Percentiles rank a stretch among this genome's conserved stretches.
These are phyloP conservation scores for Sebastes alutus DNA, from an alignment of 2,797 vertebrate genomes.

Conservation along the genomic window DNA sequence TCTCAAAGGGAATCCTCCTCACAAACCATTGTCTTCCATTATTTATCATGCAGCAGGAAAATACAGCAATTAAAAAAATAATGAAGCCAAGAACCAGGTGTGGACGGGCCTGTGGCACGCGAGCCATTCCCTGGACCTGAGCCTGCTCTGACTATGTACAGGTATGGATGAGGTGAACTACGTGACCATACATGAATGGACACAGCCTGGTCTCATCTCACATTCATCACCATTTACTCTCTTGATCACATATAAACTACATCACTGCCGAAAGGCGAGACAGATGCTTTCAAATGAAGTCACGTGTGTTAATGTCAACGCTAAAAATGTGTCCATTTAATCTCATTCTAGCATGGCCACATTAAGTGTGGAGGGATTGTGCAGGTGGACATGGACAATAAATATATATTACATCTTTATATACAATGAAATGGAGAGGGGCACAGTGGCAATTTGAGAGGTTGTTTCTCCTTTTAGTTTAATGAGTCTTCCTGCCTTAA, in stretches of 20 bases:
- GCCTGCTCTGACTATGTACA: slow-evolving; percentile 72
- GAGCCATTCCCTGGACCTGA: slow-evolving; percentile 56
- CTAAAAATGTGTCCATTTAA: slow-evolving; percentile 50
- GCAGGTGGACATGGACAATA: slow-evolving; percentile 64
- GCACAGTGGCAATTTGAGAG: slow-evolving; percentile 63
- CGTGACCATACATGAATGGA: slow-evolving; percentile 34
- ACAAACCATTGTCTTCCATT: slow-evolving; percentile 50
- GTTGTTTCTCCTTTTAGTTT: slow-evolving; percentile 19
- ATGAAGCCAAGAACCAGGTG: slow-evolving; percentile 59
- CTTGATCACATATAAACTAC: slow-evolving; percentile 44
- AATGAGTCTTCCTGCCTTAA: slow-evolving; percentile 25
- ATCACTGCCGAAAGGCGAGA: slow-evolving; percentile 39
- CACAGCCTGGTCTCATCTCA: slow-evolving; percentile 43
- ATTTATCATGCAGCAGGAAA: slow-evolving; percentile 55
- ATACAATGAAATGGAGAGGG: slow-evolving; percentile 66
- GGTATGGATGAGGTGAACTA: slow-evolving; percentile 41
- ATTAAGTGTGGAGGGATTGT: slow-evolving; percentile 31
- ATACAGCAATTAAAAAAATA: slow-evolving; percentile 67
- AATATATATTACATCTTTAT: slow-evolving; percentile 78
- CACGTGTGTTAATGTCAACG: slow-evolving; percentile 16
- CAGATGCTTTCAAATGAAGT: slow-evolving; percentile 33
- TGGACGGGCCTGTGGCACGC: slow-evolving; percentile 36
- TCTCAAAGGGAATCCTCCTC: slow-evolving; percentile 57
- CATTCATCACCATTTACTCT: slow-evolving; percentile 51
- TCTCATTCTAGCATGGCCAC: slow-evolving; percentile 55